Evolutionary conservation across 2,888 invertebrate species (phyloP).

Genomic region (Steinernema scapterisci): DNA sequence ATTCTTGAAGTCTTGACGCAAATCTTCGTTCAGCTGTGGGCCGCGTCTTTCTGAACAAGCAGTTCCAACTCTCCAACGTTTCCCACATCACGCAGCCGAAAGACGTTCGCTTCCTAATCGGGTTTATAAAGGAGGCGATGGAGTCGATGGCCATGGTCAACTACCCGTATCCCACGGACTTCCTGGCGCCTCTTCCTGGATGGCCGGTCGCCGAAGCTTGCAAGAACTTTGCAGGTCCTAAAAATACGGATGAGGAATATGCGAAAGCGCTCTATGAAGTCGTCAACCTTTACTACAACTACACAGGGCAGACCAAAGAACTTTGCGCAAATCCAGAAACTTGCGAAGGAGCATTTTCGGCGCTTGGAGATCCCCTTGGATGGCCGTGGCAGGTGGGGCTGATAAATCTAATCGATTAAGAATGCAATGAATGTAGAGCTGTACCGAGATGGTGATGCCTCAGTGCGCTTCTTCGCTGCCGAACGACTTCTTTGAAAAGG

Average conservation of each 20-base stretch:
- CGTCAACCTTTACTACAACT: conserved; percentile 48
- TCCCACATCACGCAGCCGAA: conserved; percentile 38
- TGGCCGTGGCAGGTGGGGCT: conserved; percentile 64
- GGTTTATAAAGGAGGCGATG: conserved; percentile 44
- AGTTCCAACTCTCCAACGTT: conserved; percentile 75
- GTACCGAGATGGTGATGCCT: conserved; percentile 97
- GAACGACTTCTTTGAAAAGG: conserved; percentile 61
- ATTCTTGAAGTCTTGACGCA: too few relatives aligned
- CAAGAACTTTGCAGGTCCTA: conserved; percentile 9
- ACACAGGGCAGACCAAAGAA: conserved; percentile 40
- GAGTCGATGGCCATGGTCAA: conserved; percentile 88
- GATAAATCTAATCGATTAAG: neutral
- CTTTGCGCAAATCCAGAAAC: conserved; percentile 56
- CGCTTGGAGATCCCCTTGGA: conserved; percentile 57
- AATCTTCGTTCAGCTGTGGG: conserved; percentile 73
- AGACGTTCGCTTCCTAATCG: conserved; percentile 40
- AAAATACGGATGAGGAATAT: conserved; percentile 42
- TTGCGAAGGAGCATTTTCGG: conserved; percentile 48
- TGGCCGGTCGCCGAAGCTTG: conserved; percentile 77
- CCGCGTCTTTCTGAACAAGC: conserved; percentile 75
- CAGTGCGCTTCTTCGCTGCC: conserved; percentile 74
- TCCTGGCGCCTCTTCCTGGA: conserved; percentile 79
- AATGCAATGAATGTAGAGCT: conserved; percentile 73
- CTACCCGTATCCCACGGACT: conserved; percentile 87
- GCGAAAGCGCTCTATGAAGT: conserved; percentile 48